Evolutionary conservation across 2,888 invertebrate species (phyloP), one percentile per base, ranked within the genome.

Genomic region (Eristalis pertinax): DNA sequence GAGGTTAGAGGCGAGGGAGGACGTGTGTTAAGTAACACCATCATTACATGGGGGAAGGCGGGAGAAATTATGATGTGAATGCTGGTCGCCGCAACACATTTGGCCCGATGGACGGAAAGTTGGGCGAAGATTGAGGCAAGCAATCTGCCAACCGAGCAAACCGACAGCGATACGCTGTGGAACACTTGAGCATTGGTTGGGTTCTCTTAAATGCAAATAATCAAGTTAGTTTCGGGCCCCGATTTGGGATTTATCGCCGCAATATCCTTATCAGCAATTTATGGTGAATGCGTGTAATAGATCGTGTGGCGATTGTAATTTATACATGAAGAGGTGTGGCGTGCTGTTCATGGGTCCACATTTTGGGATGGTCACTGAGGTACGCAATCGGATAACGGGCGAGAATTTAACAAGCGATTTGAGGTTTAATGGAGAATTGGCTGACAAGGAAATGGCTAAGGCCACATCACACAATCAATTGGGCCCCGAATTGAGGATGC

Each of bases 161-260:
- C 38, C 38, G 38, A 38, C 13, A 38, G 38, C 38, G 38, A 2
- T 4, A 38, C 13, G 13, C 38, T 11, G 38, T 13, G 38, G 32
- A 8, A 32, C 38, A 13, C 13, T 74, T 83, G 65, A 60, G 24
- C 63, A 75, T 63, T 75, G 79, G 68, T 56, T 35, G 13, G 67
- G 79, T 72, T 63, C 83, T 63, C 83, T 83, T 87, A 72, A 75
- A 87, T 79, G 84, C 75, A 92, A 92, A 91, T 92, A 92, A 92
- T 92, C 92, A 92, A 91, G 92, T 92, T 92, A 91, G 91, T 92
- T 91, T 91, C 91, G 91, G 58, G 8, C 1, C 24, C 91, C 91
- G 91, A 92, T 92, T 92, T 92, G 92, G 90, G 90, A 91, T 90
- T 90, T 91, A 91, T 91, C 91, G 89, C 91, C 87, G 68, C 79